These are phyloP conservation scores for Plestiodon gilberti DNA, from an alignment of 2,113 vertebrate species.

Conservation along the genomic window DNA sequence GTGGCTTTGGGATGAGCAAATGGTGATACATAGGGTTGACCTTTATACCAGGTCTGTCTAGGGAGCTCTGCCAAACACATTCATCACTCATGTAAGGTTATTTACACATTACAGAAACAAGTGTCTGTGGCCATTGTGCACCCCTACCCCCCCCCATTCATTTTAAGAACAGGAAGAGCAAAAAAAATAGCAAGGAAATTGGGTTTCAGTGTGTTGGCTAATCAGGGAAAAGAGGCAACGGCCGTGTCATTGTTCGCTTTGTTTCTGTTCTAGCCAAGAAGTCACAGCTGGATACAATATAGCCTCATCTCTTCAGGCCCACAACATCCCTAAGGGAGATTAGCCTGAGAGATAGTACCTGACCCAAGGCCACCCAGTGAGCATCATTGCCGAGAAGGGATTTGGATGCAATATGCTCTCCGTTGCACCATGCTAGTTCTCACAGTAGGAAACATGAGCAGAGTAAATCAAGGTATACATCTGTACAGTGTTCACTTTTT, in stretches of 20 bases:
- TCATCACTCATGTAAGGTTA: not conserved
- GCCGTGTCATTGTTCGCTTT: not conserved
- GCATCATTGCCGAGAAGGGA: not conserved
- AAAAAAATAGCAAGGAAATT: not conserved
- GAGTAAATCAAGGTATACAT: not conserved
- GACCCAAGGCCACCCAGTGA: not conserved
- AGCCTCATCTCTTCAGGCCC: not conserved
- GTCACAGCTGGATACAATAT: constrained; percentile 5
- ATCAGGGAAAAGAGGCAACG: not conserved
- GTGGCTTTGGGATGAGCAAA: not conserved
- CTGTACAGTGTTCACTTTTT: not conserved
- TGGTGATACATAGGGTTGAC: not conserved
- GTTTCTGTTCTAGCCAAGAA: not conserved
- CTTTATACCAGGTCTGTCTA: no score
- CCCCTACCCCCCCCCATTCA: not conserved
- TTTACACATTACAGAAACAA: not conserved
- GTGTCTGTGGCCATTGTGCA: not conserved
- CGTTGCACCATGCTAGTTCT: not conserved
- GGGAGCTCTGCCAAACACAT: not conserved
- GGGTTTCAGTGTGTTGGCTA: not conserved
- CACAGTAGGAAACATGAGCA: not conserved
- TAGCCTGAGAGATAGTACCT: not conserved
- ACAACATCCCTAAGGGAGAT: not conserved
- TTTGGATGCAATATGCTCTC: not conserved
- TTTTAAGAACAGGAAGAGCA: not conserved